Conservation (phyloP, 1,140 invertebrate genomes). For the Copidosoma floridanum region DNA sequence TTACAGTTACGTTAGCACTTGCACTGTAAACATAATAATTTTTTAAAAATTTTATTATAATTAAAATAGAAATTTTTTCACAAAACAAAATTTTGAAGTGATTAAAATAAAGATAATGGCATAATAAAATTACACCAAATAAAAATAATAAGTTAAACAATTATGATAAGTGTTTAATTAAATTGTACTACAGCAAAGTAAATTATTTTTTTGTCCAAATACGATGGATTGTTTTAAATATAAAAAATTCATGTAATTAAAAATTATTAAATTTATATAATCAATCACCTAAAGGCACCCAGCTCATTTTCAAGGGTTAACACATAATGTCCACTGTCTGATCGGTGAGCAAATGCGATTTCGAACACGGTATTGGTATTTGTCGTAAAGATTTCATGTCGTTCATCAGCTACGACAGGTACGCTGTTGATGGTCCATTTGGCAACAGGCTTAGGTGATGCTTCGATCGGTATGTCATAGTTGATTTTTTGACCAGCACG, state of each 20-base stretch:
- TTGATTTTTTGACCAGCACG: conserved; percentile 87
- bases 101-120: too few relatives aligned
- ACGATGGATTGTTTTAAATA: too few relatives aligned
- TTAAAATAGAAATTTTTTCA: neutral
- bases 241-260: too few relatives aligned
- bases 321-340: conserved; percentile 82
- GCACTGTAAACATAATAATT: conserved; percentile 56
- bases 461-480: conserved; percentile 86
- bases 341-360: conserved; percentile 79
- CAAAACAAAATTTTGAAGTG: neutral
- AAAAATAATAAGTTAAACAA: neutral
- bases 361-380: conserved; percentile 80
- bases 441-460: conserved; percentile 76
- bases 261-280: too few relatives aligned
- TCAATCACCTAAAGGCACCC: conserved; percentile 69
- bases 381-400: conserved; percentile 59
- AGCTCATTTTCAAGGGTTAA: conserved; percentile 83
- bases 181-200: too few relatives aligned
- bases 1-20: conserved; percentile 81
- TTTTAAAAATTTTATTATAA: neutral
- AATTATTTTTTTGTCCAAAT: too few relatives aligned
- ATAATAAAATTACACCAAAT: neutral
- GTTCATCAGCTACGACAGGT: conserved; percentile 60
- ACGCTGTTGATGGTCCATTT: conserved; percentile 90
- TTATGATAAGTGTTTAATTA: too few relatives aligned